Percentiles rank a stretch among this genome's conserved stretches.
phyloP scores from a whole-genome alignment of 1,140 invertebrate genomes.

The Camponotus pennsylvanicus region DNA sequence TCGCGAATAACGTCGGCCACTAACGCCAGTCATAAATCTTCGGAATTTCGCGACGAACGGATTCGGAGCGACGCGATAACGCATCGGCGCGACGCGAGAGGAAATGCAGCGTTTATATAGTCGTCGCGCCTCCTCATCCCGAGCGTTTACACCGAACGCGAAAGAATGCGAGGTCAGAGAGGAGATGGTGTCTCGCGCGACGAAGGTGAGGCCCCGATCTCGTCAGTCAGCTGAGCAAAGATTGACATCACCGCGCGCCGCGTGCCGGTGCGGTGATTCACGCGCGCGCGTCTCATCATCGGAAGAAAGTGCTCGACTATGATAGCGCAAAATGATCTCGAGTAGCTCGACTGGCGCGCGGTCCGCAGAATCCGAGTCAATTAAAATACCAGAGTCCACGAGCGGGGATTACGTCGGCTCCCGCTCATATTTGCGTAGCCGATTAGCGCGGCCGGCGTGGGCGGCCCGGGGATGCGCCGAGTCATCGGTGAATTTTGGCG shows the following conservation, averaged over 20 bases:
- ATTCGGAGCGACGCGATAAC: slow-evolving; percentile 45
- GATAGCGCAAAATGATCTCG: slow-evolving; percentile 56
- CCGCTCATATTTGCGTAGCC: slow-evolving; percentile 47
- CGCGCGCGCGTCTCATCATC: not conserved
- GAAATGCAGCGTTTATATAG: slow-evolving; percentile 32
- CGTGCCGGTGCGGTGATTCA: slow-evolving; percentile 73
- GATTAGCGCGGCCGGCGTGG: slow-evolving; percentile 27
- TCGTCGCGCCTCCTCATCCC: slow-evolving; percentile 29
- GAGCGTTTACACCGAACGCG: slow-evolving; percentile 41
- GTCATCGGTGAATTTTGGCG: slow-evolving; percentile 55
- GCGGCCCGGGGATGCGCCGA: slow-evolving; percentile 25
- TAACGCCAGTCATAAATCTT: slow-evolving; percentile 36
- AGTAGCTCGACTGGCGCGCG: slow-evolving; percentile 40
- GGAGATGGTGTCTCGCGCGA: slow-evolving; percentile 37
- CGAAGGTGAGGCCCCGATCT: slow-evolving; percentile 61
- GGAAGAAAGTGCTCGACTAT: slow-evolving; percentile 71
- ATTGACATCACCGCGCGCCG: slow-evolving; percentile 74
- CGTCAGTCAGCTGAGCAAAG: slow-evolving; percentile 69
- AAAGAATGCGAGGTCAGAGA: slow-evolving; percentile 64
- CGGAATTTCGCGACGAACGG: slow-evolving; percentile 31
- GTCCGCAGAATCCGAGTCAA: slow-evolving; percentile 26
- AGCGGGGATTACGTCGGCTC: slow-evolving; percentile 31
- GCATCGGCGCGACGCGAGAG: not conserved
- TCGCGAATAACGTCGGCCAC: not conserved
- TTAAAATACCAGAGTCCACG: slow-evolving; percentile 59